Conservation (phyloP, 2,797 vertebrate genomes). For the Darevskia nairensis region DNA sequence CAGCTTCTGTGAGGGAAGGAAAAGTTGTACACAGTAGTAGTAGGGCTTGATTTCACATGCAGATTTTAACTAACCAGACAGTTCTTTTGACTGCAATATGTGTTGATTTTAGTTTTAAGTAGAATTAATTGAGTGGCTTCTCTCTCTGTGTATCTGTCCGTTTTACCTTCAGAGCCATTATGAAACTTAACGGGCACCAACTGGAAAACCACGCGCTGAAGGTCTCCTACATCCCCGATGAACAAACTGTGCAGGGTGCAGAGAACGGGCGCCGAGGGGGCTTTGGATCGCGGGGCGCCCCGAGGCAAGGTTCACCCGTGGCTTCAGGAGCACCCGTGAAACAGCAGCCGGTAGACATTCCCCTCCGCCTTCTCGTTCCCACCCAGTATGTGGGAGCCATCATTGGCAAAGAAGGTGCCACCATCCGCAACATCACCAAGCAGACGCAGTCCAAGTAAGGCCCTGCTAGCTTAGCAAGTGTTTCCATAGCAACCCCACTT, state of each 20-base stretch:
- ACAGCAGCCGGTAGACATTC: slow-evolving; percentile 90
- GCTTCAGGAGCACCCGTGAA: slow-evolving; percentile 83
- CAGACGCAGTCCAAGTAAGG: slow-evolving; percentile 97
- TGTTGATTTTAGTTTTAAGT: not conserved
- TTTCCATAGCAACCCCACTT: not conserved
- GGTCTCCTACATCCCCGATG: slow-evolving; percentile 94
- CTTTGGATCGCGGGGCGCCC: slow-evolving; percentile 81
- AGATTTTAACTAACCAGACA: not conserved
- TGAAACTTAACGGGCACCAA: slow-evolving; percentile 95
- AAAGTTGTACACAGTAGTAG: not conserved
- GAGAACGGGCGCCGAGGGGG: slow-evolving; percentile 88
- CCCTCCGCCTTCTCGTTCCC: slow-evolving; percentile 91
- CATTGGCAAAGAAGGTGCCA: slow-evolving; percentile 95
- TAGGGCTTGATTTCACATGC: not conserved
- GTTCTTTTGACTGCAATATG: not conserved
- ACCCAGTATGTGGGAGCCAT: slow-evolving; percentile 95
- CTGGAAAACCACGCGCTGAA: slow-evolving; percentile 90
- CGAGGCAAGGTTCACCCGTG: slow-evolving; percentile 86
- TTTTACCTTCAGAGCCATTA: slow-evolving; percentile 85
- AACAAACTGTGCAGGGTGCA: slow-evolving; percentile 83
- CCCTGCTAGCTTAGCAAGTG: not conserved
- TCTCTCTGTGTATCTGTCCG: not conserved
- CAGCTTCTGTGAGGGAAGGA: not conserved
- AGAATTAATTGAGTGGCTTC: not conserved
- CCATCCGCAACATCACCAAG: slow-evolving; percentile 96